Evolutionary conservation across 2,113 vertebrate genomes (phyloP), one percentile per base, ranked within the genome.

Genomic region (Oryzias javanicus): DNA sequence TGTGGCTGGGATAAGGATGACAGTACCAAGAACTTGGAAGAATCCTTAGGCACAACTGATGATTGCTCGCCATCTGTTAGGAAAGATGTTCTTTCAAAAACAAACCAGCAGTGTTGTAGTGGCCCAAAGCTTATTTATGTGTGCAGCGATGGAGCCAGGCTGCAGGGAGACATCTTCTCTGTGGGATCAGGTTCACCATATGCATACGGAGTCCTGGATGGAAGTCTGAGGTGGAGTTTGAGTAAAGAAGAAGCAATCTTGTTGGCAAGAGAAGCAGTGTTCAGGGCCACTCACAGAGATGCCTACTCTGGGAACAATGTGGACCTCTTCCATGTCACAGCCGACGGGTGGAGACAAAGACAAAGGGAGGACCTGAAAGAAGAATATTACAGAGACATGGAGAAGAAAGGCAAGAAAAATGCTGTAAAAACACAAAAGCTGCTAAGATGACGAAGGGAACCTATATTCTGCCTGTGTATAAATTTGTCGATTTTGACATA

Each of bases 141-240:
- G 61, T 94, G 92, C 83, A 95, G 93, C 0, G 92, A 95, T 1
- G 94, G 94, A 25, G 89, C 92, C 2, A 72, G 74, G 8, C 79
- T 95, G 53, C 85, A 89, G 16, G 92, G 91, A 16, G 64, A 92
- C 2, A 10, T 94, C 1, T 91, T 96, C 10, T 93, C 94, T 0
- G 94, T 94, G 41, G 94, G 93, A n/a, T 95, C 94, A 0, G 94
- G 94, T 2, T 95, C 94, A 19, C 93, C 93, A 8, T 95, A 94
- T 13, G 94, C 94, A 50, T 94, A 93, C 1, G 89, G 91, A 0
- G 83, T 94, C 58, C 78, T 96, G 18, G 93, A 95, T 41, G 62
- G 64, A 0, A 79, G 78, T 13, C 89, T 92, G 68, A 89, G 46
- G 53, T 91, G 89, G 25, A 85, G 72, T 60, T 82, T 95, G 83